Conservation (phyloP, 1,140 invertebrate genomes). For the Diachasma alloeum region DNA sequence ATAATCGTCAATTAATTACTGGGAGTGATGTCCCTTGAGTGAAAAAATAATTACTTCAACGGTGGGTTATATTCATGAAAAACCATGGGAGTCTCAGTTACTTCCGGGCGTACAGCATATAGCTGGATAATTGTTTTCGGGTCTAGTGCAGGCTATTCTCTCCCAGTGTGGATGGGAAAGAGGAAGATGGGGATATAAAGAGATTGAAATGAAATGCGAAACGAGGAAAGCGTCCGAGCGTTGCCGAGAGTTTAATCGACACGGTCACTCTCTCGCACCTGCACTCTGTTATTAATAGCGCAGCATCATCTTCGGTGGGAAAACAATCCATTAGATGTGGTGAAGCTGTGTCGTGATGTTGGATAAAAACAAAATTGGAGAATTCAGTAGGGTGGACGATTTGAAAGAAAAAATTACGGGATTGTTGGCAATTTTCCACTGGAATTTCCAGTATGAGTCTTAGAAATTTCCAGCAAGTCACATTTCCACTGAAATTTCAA, state of each 20-base stretch:
- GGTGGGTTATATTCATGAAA: background rate
- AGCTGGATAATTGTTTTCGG: constrained; percentile 17
- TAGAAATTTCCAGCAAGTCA: too few relatives aligned
- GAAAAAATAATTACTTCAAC: background rate
- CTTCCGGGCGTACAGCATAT: background rate
- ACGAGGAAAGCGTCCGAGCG: background rate
- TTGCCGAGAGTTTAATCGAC: constrained; percentile 25
- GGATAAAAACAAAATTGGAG: background rate
- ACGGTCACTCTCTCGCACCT: constrained; percentile 28
- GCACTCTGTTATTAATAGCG: constrained; percentile 8
- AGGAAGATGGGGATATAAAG: constrained; percentile 6
- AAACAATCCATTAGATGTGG: constrained; percentile 23
- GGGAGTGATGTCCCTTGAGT: background rate
- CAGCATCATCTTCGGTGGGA: constrained; percentile 25
- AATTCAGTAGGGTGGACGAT: too few relatives aligned
- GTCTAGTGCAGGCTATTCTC: background rate
- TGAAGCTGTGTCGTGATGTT: background rate
- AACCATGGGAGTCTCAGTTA: background rate
- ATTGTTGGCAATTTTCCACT: too few relatives aligned
- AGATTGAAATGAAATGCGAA: constrained; percentile 4
- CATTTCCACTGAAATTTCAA: too few relatives aligned
- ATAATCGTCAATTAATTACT: background rate
- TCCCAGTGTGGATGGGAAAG: background rate
- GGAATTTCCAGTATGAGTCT: too few relatives aligned
- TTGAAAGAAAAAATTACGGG: too few relatives aligned